A percentile compares a stretch with the other conserved stretches of the same genome.
Conservation (phyloP, 1,140 invertebrate genomes). For the Microplitis mediator region DNA sequence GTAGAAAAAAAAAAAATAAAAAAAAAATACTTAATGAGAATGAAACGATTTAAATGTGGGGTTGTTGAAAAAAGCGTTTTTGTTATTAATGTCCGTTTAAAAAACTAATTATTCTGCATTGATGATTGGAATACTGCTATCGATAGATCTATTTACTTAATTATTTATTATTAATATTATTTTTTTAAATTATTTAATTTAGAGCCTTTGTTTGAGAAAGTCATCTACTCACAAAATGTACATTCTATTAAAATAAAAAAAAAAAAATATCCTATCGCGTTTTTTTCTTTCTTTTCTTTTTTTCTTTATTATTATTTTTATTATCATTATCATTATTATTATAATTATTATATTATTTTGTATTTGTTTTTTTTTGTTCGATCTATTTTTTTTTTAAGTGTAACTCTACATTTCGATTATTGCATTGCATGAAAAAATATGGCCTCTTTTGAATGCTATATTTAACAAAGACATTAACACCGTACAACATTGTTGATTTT, state of each 20-base stretch:
- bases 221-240: background rate
- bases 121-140: conserved; percentile 62
- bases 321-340: background rate
- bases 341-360: conserved; percentile 9
- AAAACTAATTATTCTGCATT: conserved; percentile 63
- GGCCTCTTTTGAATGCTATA: conserved; percentile 60
- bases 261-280: background rate
- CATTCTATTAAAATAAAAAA: background rate
- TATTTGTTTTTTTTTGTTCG: conserved; percentile 16
- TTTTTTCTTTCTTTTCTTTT: background rate
- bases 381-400: conserved; percentile 13
- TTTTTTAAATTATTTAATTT: background rate
- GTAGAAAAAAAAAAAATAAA: background rate
- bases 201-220: background rate
- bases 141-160: conserved; percentile 38
- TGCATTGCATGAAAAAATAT: conserved; percentile 64
- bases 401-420: conserved; percentile 45
- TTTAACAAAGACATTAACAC: conserved; percentile 58
- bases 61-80: conserved; percentile 55
- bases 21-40: conserved; percentile 2
- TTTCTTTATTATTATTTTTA: background rate
- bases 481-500: conserved; percentile 21
- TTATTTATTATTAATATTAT: conserved; percentile 1
- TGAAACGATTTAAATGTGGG: conserved; percentile 21
- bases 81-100: conserved; percentile 53